A percentile compares a stretch with the other conserved stretches of the same genome.
Conservation (phyloP, 2,113 vertebrate species). For the Hyperoodon ampullatus region DNA sequence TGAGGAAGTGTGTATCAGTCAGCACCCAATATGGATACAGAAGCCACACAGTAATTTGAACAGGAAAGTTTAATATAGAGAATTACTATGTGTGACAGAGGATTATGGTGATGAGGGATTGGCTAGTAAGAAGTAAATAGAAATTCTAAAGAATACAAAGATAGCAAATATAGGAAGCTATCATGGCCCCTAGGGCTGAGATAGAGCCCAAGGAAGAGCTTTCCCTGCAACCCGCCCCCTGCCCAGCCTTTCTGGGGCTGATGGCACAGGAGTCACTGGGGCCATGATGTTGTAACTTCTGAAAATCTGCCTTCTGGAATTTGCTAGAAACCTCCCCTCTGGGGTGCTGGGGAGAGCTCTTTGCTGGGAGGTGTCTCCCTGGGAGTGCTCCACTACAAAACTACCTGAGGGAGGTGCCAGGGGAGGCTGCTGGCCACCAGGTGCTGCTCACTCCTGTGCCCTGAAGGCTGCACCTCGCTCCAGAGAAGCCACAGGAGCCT, state of each 20-base stretch:
- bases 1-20: not conserved
- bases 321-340: not conserved
- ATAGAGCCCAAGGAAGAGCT: not conserved
- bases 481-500: not conserved
- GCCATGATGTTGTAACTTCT: not conserved
- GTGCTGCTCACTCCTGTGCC: not conserved
- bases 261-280: not conserved
- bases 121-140: not conserved
- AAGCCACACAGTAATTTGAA: constrained; percentile 32
- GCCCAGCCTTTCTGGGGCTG: not conserved
- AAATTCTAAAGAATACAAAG: not conserved
- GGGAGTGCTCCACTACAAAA: not conserved
- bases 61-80: constrained; percentile 12
- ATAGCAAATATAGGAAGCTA: not conserved
- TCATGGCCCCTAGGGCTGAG: not conserved
- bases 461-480: too few species aligned
- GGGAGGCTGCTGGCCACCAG: not conserved
- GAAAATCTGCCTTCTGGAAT: not conserved
- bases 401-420: not conserved
- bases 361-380: not conserved
- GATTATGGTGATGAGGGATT: not conserved
- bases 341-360: not conserved
- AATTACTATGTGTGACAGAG: not conserved
- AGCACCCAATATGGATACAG: not conserved
- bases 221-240: not conserved